Conservation (phyloP, 1,140 invertebrate species). For the Orius insidiosus region DNA sequence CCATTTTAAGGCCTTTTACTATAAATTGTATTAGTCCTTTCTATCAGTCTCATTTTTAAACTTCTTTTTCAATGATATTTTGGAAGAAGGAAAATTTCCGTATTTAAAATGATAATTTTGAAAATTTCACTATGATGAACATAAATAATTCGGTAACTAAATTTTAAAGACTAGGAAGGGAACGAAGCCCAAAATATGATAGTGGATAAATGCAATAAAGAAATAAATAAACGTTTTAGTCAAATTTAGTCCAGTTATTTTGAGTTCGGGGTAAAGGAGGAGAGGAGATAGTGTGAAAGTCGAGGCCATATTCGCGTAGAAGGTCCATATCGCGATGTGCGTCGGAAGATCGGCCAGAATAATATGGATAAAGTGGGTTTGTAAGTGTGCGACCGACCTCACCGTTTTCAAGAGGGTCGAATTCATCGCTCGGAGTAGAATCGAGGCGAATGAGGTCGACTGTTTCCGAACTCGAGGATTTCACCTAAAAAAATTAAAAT, state of each 20-base stretch:
- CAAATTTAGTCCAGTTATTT: slow-evolving; percentile 23
- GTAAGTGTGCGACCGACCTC: slow-evolving; percentile 25
- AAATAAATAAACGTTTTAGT: slow-evolving; percentile 14
- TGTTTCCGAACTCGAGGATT: slow-evolving; percentile 12
- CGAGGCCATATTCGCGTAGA: slow-evolving; percentile 22
- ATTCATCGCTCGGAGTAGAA: slow-evolving; percentile 37
- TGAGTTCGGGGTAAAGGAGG: slow-evolving; percentile 12
- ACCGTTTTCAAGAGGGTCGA: slow-evolving; percentile 32
- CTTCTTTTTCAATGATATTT: too few species aligned
- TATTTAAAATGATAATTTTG: too few species aligned
- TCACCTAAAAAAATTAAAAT: neutral
- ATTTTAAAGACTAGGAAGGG: too few species aligned
- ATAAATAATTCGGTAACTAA: too few species aligned
- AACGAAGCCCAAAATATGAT: too few species aligned
- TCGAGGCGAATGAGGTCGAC: slow-evolving; percentile 37
- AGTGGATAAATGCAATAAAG: neutral
- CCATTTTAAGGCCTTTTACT: too few species aligned
- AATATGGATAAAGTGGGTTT: slow-evolving; percentile 41
- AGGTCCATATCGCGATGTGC: slow-evolving; percentile 18
- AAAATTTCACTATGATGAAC: too few species aligned
- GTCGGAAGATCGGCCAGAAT: slow-evolving; percentile 28
- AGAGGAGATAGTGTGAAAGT: slow-evolving; percentile 18
- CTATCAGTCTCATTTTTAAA: too few species aligned
- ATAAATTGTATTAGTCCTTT: too few species aligned
- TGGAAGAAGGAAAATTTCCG: too few species aligned